Base-by-base conservation (phyloP, 1,140 invertebrate species). In the Musca vetustissima region DNA sequence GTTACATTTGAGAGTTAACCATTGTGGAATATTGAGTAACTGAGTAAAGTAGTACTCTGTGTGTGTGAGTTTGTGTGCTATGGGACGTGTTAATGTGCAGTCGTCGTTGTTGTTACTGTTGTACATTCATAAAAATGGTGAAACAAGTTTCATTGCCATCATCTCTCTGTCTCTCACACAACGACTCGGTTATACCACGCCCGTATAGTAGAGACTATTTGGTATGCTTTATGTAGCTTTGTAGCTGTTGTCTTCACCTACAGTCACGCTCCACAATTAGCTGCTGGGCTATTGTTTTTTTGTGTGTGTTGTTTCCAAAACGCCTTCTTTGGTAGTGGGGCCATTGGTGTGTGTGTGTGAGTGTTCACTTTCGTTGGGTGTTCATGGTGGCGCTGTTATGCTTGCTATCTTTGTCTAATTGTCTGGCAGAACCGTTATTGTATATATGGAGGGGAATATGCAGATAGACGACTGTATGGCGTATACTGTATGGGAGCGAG, bases 201-300 rank as follows among this genome's bases (percentile, higher is more conserved):
- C 69, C 64, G 69, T 59, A 47, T 43, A 28, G 14, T 1, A 21
- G 28, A 7, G 11, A 19, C n/a, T 50, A 61, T 64, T 52, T 69
- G 7, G 32, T 69, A 22, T 52, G 32, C 43, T 17, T 48, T 53
- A 59, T 70, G 69, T 70, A 47, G 69, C 65, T 70, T 70, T 70
- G 69, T 70, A 70, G 69, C 22, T 25, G 64, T 61, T 36, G 57
- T 57, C 11, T 15, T 65, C 22, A 64, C 48, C 49, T 22, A 25
- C 43, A 71, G 73, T 75, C 78, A 78, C 78, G 78, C 76, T 73
- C 78, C 73, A 75, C 78, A 79, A 79, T 79, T 79, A 79, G 77
- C 76, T 75, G 24, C 55, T 8, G 36, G 1, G 13, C 13, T 43
- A 11, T 43, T 28, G 28, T 59, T 19, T 59, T 28, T 24, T 36